phyloP scores from a whole-genome alignment of 2,113 vertebrate genomes.

The Ceratotherium simum region DNA sequence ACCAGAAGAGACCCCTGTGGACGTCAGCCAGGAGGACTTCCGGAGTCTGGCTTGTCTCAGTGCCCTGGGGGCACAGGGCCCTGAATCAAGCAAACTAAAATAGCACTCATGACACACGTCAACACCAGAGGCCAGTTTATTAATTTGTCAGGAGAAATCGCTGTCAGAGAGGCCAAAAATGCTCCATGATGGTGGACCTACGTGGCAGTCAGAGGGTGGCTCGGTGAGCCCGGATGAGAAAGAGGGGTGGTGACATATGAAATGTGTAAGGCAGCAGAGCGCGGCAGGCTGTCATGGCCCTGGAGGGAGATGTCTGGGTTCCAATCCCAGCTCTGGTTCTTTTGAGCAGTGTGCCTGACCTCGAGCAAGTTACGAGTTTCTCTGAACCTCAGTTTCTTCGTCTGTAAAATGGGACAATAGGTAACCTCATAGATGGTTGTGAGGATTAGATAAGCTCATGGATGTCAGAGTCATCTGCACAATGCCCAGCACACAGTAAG shows the following conservation, averaged over 20 bases:
- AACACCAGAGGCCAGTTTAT: neutral
- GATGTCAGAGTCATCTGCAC: neutral
- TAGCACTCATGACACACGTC: rapidly evolving
- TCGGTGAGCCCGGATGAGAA: neutral
- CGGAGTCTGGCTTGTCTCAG: neutral
- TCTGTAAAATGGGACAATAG: neutral
- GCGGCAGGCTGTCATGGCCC: rapidly evolving
- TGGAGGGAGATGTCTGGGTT: too few relatives aligned
- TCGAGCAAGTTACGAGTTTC: neutral
- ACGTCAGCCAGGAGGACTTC: neutral
- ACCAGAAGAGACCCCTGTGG: neutral
- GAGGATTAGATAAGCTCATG: neutral
- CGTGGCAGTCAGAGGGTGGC: neutral
- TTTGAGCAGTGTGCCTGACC: neutral
- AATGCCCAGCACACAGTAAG: neutral
- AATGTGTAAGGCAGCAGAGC: rapidly evolving
- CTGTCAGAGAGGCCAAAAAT: neutral
- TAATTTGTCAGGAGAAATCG: neutral
- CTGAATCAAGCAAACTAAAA: neutral
- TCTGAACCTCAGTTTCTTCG: neutral
- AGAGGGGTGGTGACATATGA: rapidly evolving
- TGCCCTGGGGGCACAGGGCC: neutral
- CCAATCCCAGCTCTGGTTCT: neutral
- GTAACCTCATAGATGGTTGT: neutral
- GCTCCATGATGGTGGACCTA: neutral